Conservation (phyloP, 2,113 vertebrate genomes). For the Boleophthalmus pectinirostris region DNA sequence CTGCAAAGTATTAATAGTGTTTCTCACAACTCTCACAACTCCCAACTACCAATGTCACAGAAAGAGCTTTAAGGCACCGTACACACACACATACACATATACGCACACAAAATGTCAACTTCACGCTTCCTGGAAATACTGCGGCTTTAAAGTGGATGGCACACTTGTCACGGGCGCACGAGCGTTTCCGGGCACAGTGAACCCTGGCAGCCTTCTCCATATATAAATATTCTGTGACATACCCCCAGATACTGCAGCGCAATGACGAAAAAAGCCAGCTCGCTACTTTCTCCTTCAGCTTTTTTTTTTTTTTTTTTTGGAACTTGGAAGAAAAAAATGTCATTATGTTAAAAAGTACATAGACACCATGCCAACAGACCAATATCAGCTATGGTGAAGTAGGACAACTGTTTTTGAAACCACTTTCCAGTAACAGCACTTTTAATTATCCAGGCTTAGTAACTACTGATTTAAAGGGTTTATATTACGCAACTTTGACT, state of each 20-base stretch:
- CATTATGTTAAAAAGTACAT: no score
- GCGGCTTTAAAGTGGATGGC: neutral
- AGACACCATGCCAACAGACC: no score
- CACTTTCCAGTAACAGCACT: no score
- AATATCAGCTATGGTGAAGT: no score
- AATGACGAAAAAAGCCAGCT: neutral
- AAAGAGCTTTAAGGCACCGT: neutral
- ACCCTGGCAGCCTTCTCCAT: neutral
- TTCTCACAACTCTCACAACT: neutral
- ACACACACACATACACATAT: neutral
- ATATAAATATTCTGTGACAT: constrained; percentile 4
- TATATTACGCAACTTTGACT: no score
- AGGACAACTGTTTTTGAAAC: no score
- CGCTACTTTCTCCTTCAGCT: neutral
- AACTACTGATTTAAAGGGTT: no score
- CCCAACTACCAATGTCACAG: neutral
- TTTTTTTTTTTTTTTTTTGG: no score
- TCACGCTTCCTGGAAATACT: neutral
- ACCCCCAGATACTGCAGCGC: neutral
- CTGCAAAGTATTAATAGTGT: neutral
- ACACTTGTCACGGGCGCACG: neutral
- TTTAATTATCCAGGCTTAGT: no score
- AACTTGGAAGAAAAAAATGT: no score
- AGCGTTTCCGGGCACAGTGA: neutral
- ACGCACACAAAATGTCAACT: neutral